Base-by-base conservation (phyloP, 2,797 vertebrate genomes). In the Spinibarbus caldwelli region DNA sequence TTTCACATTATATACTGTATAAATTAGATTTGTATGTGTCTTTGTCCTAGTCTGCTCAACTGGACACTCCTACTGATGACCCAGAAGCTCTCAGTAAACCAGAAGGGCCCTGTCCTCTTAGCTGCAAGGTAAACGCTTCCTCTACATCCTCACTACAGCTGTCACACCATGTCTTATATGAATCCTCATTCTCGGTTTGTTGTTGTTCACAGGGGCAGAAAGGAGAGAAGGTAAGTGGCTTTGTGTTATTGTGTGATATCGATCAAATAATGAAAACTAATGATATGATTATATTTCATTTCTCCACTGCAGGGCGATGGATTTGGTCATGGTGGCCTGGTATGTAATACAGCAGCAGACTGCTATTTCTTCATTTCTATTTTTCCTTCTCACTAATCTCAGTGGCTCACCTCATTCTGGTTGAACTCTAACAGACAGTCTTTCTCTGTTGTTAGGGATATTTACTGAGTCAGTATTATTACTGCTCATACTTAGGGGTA, bases 131-230 rank as follows among this genome's bases (percentile, higher is more conserved):
- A 70, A 2, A 80, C 2, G 0, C 78, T 34, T 31, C 17, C n/a
- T 62, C 76, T 62, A 5, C 23, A 43, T 43, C 9, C 15, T 41
- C 15, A 19, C 21, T 71, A n/a, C 21, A 47, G 29, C 5, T 3
- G n/a, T n/a, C n/a, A 36, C 34, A 23, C 0, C 4, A 26, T 31
- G 31, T 67, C 62, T 68, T 5, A 43, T 78, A 34, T 45, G 36
- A 68, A 78, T 31, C 6, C 23, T 84, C 10, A 52, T 68, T 76
- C 31, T 11, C 2, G 26, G 5, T 90, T 80, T 91, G 5, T 89
- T 89, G 89, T 89, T 19, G 78, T 88, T 87, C 83, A 1, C 91
- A 96, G 96, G 96, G 96, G 21, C 95, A 96, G 86, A 97, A 97
- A 90, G 96, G 96, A 86, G 95, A 95, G 91, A 94, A 90, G 94